These are phyloP conservation scores for Coregonus ussuriensis DNA, from an alignment of 2,797 vertebrate genomes.

Conservation along the genomic window DNA sequence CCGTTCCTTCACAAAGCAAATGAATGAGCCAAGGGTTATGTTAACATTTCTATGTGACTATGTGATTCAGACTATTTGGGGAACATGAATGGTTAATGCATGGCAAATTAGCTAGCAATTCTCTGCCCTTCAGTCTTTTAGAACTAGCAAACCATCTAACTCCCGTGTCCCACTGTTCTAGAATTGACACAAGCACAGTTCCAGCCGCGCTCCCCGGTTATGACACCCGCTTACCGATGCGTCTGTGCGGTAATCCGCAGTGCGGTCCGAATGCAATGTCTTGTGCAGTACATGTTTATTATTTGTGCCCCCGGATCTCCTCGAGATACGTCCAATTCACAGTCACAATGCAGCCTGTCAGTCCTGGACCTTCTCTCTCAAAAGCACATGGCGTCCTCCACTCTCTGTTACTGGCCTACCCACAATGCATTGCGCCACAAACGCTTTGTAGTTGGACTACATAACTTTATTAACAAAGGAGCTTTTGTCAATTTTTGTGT, in stretches of 20 bases:
- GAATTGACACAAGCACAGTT: neutral
- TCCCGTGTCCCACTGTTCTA: neutral
- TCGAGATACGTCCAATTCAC: neutral
- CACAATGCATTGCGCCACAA: slow-evolving; percentile 66
- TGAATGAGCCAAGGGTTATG: neutral
- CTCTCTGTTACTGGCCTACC: slow-evolving; percentile 75
- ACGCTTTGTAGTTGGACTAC: neutral
- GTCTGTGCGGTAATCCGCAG: slow-evolving; percentile 60
- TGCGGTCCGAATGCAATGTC: slow-evolving; percentile 70
- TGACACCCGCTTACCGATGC: slow-evolving; percentile 64
- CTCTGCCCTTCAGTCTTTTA: neutral
- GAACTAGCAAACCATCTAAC: slow-evolving; percentile 14
- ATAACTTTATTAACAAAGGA: slow-evolving; percentile 44
- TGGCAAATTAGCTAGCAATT: neutral
- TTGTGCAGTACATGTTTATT: slow-evolving; percentile 71
- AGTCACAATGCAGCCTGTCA: neutral
- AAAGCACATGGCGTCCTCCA: slow-evolving; percentile 80
- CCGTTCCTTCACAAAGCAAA: neutral
- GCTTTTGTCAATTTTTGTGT: neutral
- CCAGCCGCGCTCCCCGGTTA: too few species aligned
- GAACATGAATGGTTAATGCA: neutral
- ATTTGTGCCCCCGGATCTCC: slow-evolving; percentile 6
- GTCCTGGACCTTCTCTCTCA: slow-evolving; percentile 38
- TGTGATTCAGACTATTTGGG: neutral
- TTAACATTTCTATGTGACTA: neutral